Percentiles rank a stretch among this genome's conserved stretches.
These are phyloP conservation scores for Ctenopoma multispine DNA, from an alignment of 2,797 vertebrate genomes.

Conservation along the genomic window DNA sequence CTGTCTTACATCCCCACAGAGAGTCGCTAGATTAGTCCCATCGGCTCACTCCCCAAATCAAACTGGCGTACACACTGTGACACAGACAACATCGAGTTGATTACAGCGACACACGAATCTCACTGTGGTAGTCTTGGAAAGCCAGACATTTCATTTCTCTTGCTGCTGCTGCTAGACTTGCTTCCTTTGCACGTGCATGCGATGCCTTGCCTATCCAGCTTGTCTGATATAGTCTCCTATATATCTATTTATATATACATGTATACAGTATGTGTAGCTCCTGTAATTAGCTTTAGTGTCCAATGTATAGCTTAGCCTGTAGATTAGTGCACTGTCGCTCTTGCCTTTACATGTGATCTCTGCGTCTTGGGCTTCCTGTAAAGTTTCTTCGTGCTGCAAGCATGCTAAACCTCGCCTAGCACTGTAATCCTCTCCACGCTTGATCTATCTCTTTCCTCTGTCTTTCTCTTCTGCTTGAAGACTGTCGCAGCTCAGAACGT, in stretches of 20 bases:
- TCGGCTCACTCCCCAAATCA: constrained; percentile 22
- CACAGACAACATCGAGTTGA: constrained; percentile 59
- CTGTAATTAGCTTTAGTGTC: constrained; percentile 82
- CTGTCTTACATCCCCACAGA: constrained; percentile 35
- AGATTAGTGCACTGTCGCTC: constrained; percentile 83
- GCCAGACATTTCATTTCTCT: constrained; percentile 62
- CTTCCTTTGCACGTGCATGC: constrained; percentile 88
- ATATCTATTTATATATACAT: constrained; percentile 71
- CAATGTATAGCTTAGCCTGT: constrained; percentile 79
- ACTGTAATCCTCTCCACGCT: constrained; percentile 75
- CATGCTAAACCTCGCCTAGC: constrained; percentile 82
- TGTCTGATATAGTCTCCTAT: constrained; percentile 79
- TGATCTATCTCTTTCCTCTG: constrained; percentile 72
- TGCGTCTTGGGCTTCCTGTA: constrained; percentile 75
- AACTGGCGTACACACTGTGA: constrained; percentile 65
- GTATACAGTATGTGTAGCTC: constrained; percentile 76
- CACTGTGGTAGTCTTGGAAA: constrained; percentile 63
- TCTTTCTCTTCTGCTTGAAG: constrained; percentile 74
- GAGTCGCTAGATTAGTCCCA: constrained; percentile 1
- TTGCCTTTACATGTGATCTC: constrained; percentile 81
- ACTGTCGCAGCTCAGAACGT: constrained; percentile 78
- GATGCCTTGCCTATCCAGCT: constrained; percentile 81
- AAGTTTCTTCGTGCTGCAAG: constrained; percentile 78
- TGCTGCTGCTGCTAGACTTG: constrained; percentile 76
- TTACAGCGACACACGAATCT: constrained; percentile 38